Percentiles rank a stretch among this genome's conserved stretches.
Evolutionary conservation across 2,797 vertebrate genomes (phyloP).

Genomic region (Tenualosa thibaudeaui): DNA sequence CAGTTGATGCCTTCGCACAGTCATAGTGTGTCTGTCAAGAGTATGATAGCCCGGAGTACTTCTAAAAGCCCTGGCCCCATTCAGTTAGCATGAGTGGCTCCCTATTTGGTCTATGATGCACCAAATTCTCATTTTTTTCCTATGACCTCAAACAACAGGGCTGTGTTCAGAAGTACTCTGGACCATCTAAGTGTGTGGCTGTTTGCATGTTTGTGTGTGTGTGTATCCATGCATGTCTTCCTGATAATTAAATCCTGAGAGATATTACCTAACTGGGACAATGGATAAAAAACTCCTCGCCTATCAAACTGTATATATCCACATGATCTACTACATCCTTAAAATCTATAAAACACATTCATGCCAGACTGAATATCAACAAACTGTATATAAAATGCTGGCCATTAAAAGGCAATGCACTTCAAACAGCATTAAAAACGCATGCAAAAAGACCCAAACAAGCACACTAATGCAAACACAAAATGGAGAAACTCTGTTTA

Average conservation of each 20-base stretch:
- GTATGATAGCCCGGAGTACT: too few relatives aligned
- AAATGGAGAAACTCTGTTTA: neutral
- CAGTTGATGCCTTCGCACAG: too few relatives aligned
- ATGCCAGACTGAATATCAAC: neutral
- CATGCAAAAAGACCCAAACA: neutral
- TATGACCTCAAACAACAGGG: too few relatives aligned
- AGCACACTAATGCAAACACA: neutral
- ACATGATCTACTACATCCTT: neutral
- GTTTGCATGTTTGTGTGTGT: neutral
- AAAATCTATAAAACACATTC: neutral
- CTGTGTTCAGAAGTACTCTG: too few relatives aligned
- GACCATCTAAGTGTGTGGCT: too few relatives aligned
- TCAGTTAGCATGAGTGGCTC: too few relatives aligned
- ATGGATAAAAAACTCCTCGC: neutral
- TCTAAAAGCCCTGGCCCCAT: too few relatives aligned
- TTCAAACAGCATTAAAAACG: neutral
- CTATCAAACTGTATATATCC: neutral
- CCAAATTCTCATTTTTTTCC: too few relatives aligned
- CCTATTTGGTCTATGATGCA: too few relatives aligned
- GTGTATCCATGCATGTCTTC: neutral
- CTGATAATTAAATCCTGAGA: neutral
- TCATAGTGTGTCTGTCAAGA: too few relatives aligned
- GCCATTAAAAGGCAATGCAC: neutral
- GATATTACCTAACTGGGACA: neutral
- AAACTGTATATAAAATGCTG: neutral